Base-by-base conservation (phyloP, 1,140 invertebrate species). In the Aphaenogaster floridana region DNA sequence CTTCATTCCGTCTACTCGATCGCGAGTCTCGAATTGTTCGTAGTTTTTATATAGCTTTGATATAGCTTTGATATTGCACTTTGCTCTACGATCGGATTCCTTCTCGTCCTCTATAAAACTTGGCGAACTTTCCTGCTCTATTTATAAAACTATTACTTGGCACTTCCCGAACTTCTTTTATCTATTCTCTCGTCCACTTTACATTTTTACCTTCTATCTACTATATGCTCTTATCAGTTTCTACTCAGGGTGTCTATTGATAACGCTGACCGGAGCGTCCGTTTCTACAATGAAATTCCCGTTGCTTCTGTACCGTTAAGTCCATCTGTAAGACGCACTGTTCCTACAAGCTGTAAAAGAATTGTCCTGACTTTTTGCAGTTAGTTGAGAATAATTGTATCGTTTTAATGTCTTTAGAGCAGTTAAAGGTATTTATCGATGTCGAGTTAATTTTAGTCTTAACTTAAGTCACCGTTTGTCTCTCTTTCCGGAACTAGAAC, bases 241-340 rank as follows among this genome's bases (percentile, higher is more conserved):
- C 69, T 63, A 79, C 8, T 85, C 86, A 91, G 89, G 90, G 89
- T 91, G 90, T 88, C 90, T 91, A 91, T 89, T 91, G 90, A 91
- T 69, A 76, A 54, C 48, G 81, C 17, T 77, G 42, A 48, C 57
- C 39, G 17, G 11, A 59, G 6, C 39, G 28, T 66, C 45, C 28
- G 11, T 64, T 45, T 54, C 15, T 59, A 57, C 72, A 42, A 28
- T 61, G 39, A n/a, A 74, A 61, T 45, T 71, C 11, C 9, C 17
- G 48, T 66, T 66, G 63, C 39, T 34, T 66, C 17, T 79, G 17
- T 66, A 69, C 4, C 28, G 28, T 79, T 48, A 48, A 34, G 28
- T 79, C 9, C 76, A 64, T 21, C 59, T 45, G 1, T 66, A 48
- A 36, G 21, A 79, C 36, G 17, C 28, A 66, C 54, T 66, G 42